Percentiles rank a stretch among this genome's conserved stretches.
These are phyloP conservation scores for Drosophila saltans DNA, from an alignment of 1,140 invertebrate species.

Conservation along the genomic window DNA sequence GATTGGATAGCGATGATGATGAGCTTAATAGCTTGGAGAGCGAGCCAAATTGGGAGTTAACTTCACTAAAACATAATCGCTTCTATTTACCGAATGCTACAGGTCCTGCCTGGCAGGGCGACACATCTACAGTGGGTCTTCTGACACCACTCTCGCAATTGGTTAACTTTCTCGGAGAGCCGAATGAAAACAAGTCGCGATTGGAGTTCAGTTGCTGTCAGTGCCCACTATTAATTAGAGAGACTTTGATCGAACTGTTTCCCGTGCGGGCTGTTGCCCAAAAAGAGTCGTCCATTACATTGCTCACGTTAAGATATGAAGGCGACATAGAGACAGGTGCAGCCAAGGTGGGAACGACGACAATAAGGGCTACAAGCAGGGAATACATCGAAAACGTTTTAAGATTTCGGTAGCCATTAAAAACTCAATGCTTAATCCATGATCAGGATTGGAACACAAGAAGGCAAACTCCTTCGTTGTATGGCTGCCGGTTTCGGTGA, in stretches of 20 bases:
- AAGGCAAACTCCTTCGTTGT: no score
- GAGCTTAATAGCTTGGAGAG: conserved; percentile 62
- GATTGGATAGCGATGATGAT: conserved; percentile 61
- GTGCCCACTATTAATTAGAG: conserved; percentile 87
- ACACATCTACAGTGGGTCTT: conserved; percentile 81
- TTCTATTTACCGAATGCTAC: conserved; percentile 89
- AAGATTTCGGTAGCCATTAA: no score
- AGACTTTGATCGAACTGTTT: conserved; percentile 87
- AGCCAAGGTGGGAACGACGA: conserved; percentile 52
- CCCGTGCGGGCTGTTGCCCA: conserved; percentile 84
- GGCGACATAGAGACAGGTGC: conserved; percentile 72
- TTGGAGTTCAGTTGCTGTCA: conserved; percentile 58
- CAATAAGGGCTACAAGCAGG: not conserved
- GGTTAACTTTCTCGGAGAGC: conserved; percentile 62
- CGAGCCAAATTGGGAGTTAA: conserved; percentile 86
- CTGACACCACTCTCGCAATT: conserved; percentile 70
- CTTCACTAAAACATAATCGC: conserved; percentile 87
- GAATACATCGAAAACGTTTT: no score
- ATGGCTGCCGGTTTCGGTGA: no score
- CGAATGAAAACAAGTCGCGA: conserved; percentile 43
- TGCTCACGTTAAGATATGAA: conserved; percentile 62
- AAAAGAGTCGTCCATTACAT: conserved; percentile 49
- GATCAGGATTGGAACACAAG: no score
- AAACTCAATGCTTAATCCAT: no score
- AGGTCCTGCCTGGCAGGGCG: conserved; percentile 86